Evolutionary conservation across 2,888 invertebrate species (phyloP).

Genomic region (Synergus gifuensis): DNA sequence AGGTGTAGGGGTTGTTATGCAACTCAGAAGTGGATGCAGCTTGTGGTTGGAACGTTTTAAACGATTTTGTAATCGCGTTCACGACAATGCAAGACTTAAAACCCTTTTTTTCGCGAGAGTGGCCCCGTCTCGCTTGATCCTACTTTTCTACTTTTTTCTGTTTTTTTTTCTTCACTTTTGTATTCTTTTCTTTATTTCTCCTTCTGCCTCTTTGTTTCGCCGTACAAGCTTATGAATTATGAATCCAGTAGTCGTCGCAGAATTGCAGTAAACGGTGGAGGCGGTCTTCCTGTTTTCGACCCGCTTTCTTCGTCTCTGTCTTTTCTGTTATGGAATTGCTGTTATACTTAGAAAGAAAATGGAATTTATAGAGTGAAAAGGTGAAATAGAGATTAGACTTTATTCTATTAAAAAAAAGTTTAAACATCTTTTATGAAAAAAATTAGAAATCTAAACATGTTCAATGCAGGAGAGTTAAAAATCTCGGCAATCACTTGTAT

Average conservation of each 20-base stretch:
- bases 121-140: neutral
- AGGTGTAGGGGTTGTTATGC: neutral
- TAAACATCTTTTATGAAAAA: too few species aligned
- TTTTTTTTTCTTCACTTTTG: constrained; percentile 22
- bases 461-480: neutral
- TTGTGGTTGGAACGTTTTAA: constrained; percentile 16
- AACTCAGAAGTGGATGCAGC: neutral
- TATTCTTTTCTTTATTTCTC: neutral
- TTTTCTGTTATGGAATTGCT: neutral
- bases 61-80: constrained; percentile 4
- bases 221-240: constrained; percentile 38
- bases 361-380: neutral
- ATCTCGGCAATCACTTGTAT: neutral
- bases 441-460: too few species aligned
- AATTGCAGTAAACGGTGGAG: constrained; percentile 32
- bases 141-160: neutral
- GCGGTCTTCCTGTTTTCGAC: neutral
- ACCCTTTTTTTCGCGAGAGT: neutral
- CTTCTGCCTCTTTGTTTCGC: constrained; percentile 13
- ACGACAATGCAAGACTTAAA: neutral
- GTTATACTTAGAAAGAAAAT: neutral
- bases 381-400: neutral
- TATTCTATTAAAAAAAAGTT: too few species aligned
- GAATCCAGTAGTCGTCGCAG: constrained; percentile 26
- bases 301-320: neutral